Base-by-base conservation (phyloP, 2,113 vertebrate species). In the Melanotaenia duboulayi region DNA sequence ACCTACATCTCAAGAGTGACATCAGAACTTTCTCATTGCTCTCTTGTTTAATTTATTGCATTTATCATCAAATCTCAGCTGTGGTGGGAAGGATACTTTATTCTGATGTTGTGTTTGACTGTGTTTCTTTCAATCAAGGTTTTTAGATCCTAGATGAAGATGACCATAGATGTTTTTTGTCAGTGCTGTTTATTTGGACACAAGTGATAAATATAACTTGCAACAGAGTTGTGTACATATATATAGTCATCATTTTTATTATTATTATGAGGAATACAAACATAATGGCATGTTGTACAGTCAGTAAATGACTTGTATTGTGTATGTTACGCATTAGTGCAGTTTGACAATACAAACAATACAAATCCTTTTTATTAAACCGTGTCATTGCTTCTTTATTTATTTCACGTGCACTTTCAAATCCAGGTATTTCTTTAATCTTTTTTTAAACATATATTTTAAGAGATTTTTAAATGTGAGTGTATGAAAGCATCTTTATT, bases 271-370 rank as follows among this genome's bases (percentile, higher is more conserved):
- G 22, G 37, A 74, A 66, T 4, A 67, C 67, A 44, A 76, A 71
- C 83, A 86, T 74, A 86, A 87, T 62, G 85, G 91, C 91, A 92
- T 92, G 91, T 90, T 91, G 90, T 92, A 90, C 90, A 90, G 87
- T 90, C 89, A 92, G 94, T 95, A 94, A 95, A 94, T 91, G 90
- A 94, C 95, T 95, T 95, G 95, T 97, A 96, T 96, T 96, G 96
- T 97, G 96, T 97, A 96, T 97, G 96, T 97, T 97, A 97, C 96
- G 96, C 95, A 95, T 95, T 99, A 98, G 96, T 95, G 93, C 90
- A 94, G 95, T 94, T 97, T 97, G 96, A 87, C 89, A 92, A 92
- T 90, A 92, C 83, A 90, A 88, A 91, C 82, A 92, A 92, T 93
- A 91, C 90, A 93, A 90, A 92, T 85, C 57, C 87, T 88, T 91